phyloP scores from a whole-genome alignment of 64 coral and sea anemone species.

The Astreopora myriophthalma region DNA sequence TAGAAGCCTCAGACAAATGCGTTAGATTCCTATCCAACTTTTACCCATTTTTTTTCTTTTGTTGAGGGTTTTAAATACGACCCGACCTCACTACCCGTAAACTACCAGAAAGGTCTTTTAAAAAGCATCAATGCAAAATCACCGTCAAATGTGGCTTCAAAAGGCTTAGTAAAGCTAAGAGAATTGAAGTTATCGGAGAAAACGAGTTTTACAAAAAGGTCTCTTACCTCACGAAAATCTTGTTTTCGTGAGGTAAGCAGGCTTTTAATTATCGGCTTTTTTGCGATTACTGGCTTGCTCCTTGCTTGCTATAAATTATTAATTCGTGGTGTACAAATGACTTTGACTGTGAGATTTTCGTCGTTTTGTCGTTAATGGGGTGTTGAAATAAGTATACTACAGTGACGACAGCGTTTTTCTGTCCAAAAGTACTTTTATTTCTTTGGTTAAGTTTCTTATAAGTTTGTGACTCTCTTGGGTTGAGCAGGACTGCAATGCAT shows the following conservation, averaged over 20 bases:
- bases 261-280: background rate
- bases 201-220: background rate
- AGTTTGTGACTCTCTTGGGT: background rate
- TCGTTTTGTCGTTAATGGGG: background rate
- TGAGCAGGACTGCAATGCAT: background rate
- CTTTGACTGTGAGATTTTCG: background rate
- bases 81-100: conserved; percentile 16
- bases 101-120: conserved; percentile 35
- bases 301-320: conserved; percentile 40
- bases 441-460: background rate
- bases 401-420: background rate
- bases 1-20: background rate
- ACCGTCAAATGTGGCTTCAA: background rate
- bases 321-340: conserved; percentile 30
- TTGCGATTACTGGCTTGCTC: conserved; percentile 6
- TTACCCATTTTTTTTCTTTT: background rate
- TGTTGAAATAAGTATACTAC: background rate
- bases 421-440: background rate
- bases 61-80: conserved; percentile 23
- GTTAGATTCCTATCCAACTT: background rate
- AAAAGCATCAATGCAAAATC: conserved; percentile 20
- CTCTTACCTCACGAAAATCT: background rate
- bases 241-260: background rate
- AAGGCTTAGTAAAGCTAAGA: background rate
- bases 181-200: background rate